A percentile compares a stretch with the other conserved stretches of the same genome.
phyloP scores from a whole-genome alignment of 2,888 invertebrate species.

The Nephrotoma appendiculata region DNA sequence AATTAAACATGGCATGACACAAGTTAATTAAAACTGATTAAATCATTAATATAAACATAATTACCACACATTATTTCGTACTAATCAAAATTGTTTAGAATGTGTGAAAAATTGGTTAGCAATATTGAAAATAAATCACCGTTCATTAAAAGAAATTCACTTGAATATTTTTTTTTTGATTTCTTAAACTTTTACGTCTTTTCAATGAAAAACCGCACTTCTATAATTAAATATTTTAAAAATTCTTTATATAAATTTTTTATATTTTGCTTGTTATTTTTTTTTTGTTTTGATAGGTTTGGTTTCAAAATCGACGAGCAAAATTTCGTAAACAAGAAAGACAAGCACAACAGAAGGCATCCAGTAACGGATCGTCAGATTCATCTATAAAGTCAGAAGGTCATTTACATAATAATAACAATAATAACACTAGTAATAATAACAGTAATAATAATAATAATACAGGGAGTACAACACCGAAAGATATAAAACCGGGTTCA shows the following conservation, averaged over 20 bases:
- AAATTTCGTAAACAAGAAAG: slow-evolving; percentile 9
- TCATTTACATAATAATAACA: slow-evolving; percentile 3
- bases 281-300: not conserved
- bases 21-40: not conserved
- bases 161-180: not conserved
- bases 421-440: slow-evolving; percentile 4
- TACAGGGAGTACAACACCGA: slow-evolving; percentile 12
- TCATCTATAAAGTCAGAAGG: slow-evolving; percentile 13
- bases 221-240: not conserved
- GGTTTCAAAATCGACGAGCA: slow-evolving; percentile 5
- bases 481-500: slow-evolving; percentile 15
- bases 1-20: no score
- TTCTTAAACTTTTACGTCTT: not conserved
- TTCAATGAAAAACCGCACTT: not conserved
- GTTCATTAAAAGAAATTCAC: not conserved
- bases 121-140: not conserved
- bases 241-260: not conserved
- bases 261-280: not conserved
- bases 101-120: not conserved
- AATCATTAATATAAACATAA: not conserved
- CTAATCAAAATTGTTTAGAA: not conserved
- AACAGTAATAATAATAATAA: slow-evolving; percentile 9
- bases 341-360: slow-evolving; percentile 16
- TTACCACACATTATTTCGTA: not conserved
- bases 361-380: slow-evolving; percentile 12